Evolutionary conservation across 2,113 vertebrate genomes (phyloP).

Genomic region (Catharus bicknelli): DNA sequence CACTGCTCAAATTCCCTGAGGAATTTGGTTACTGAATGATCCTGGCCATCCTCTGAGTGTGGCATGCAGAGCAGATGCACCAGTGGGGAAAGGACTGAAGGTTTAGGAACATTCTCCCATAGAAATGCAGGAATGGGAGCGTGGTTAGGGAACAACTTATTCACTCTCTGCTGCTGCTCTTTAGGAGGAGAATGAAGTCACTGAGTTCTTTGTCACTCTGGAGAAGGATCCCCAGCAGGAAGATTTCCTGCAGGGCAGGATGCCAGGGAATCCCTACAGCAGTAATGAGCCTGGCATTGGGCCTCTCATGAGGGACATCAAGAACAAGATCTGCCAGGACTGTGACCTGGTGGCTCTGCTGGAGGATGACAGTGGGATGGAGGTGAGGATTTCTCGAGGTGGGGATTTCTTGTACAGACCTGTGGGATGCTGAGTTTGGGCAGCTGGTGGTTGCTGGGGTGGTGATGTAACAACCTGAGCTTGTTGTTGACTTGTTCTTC

Average conservation of each 20-base stretch:
- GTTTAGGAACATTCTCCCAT: neutral
- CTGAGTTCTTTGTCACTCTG: constrained; percentile 96
- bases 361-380: constrained; percentile 98
- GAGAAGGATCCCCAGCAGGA: constrained; percentile 99
- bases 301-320: constrained; percentile 97
- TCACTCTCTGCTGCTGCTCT: neutral
- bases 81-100: neutral
- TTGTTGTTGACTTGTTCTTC: neutral
- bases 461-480: neutral
- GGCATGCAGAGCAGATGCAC: neutral
- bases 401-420: neutral
- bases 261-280: constrained; percentile 98
- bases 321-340: constrained; percentile 99
- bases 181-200: constrained; percentile 98
- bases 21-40: no score
- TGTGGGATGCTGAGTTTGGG: neutral
- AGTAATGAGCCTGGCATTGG: constrained; percentile 96
- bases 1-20: neutral
- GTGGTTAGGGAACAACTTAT: accelerated
- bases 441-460: neutral
- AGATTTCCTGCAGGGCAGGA: constrained; percentile 96
- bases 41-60: neutral
- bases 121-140: neutral
- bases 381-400: constrained; percentile 74
- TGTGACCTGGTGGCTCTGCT: constrained; percentile 96